Evolutionary conservation across 1,140 invertebrate genomes (phyloP), one percentile per base, ranked within the genome.

Genomic region (Vanessa tameamea): DNA sequence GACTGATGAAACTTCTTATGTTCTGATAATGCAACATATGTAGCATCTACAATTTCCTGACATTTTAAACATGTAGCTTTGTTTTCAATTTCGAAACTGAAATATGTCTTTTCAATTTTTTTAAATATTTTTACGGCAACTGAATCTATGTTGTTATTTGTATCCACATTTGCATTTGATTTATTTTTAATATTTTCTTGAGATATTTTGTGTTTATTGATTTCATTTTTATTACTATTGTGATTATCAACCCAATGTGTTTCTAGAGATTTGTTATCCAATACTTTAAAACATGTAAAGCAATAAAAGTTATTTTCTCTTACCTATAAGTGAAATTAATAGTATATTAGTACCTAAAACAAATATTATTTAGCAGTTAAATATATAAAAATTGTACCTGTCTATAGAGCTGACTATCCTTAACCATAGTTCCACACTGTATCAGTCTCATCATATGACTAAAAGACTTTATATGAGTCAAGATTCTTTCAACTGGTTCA

Each of bases 401-500:
- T 71, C 85, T 81, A 64, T 82, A 89, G 67, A 65, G 82, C 1
- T 55, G 51, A 15, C 70, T 69, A 50, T 71, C 71, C 47, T 77
- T 66, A 53, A 47, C 48, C 31, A 61, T 63, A 26, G 77, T 64
- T 64, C 76, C 53, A 48, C 78, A 64, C 31, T 82, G 75, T 64
- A 85, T 84, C 53, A 89, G 47, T 12, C 80, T 80, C 2, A 83
- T 47, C 53, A 90, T 69, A 75, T 88, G 88, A 12, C 69, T 55
- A 20, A 73, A 20, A 12, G 23, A 65, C 53, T 12, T 64, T 5
- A 77, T 69, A 65, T 88, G 87, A 47, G 65, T 63, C 7, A 61
- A 43, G 47, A 70, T 9, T 70, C 76, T 66, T 31, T 69, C 16
- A 37, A 80, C 61, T 59, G 20, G 15, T 57, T 51, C 51, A 50